Conservation (phyloP, 1,140 invertebrate species). For the Sitodiplosis mosellana region DNA sequence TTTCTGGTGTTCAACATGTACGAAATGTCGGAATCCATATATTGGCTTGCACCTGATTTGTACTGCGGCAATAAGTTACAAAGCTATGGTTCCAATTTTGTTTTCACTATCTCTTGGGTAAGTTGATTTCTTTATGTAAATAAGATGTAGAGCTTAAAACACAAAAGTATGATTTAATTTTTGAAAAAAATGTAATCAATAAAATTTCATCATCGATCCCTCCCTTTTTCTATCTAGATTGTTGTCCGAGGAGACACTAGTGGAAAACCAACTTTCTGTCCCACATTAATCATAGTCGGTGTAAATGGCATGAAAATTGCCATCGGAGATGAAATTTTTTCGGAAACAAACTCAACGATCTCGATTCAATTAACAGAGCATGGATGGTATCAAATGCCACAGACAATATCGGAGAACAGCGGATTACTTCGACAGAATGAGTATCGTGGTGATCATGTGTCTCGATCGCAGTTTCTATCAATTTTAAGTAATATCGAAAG, state of each 20-base stretch:
- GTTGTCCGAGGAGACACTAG: conserved; percentile 75
- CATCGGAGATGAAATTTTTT: conserved; percentile 36
- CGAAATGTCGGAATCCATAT: conserved; percentile 61
- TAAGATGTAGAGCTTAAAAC: too few relatives aligned
- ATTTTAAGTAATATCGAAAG: conserved; percentile 62
- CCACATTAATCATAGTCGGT: conserved; percentile 71
- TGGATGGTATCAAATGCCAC: conserved; percentile 53
- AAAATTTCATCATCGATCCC: too few relatives aligned
- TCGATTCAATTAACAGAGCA: conserved; percentile 44
- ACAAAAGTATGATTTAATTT: too few relatives aligned
- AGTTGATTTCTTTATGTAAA: too few relatives aligned
- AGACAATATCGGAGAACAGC: conserved; percentile 37
- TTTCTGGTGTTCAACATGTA: conserved; percentile 38
- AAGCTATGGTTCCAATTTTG: conserved; percentile 68
- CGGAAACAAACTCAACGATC: conserved; percentile 28
- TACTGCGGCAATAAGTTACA: conserved; percentile 56
- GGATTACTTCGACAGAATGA: conserved; percentile 32
- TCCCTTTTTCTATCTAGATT: conserved; percentile 21
- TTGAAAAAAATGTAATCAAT: too few relatives aligned
- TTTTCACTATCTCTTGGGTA: conserved; percentile 56
- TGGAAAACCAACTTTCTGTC: conserved; percentile 60
- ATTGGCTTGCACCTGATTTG: conserved; percentile 69
- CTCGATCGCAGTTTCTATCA: conserved; percentile 61
- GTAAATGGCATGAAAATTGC: conserved; percentile 53
- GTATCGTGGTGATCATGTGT: conserved; percentile 42